A percentile compares a stretch with the other conserved stretches of the same genome.
These are phyloP conservation scores for Pogonocichla stellata DNA, from an alignment of 2,113 vertebrate genomes.

Conservation along the genomic window DNA sequence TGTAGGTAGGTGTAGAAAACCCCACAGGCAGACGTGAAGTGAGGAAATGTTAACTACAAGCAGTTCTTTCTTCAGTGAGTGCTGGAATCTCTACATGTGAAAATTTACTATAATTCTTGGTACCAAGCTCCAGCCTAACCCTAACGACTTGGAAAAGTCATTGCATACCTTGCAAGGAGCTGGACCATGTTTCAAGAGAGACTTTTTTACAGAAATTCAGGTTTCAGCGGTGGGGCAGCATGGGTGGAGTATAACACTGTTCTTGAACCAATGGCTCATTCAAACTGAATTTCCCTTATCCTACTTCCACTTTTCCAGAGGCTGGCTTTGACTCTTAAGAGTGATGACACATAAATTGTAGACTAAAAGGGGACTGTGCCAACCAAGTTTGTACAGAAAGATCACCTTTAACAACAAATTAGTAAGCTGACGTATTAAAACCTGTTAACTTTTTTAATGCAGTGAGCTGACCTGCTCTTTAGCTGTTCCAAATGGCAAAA, in stretches of 20 bases:
- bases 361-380: not conserved
- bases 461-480: not conserved
- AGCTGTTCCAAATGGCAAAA: not conserved
- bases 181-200: not conserved
- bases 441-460: not conserved
- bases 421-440: not conserved
- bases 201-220: not conserved
- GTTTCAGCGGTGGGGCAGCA: not conserved
- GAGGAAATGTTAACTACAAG: not conserved
- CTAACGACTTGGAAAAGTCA: not conserved
- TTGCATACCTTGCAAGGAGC: not conserved
- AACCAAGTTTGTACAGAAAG: not conserved
- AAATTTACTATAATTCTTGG: not conserved
- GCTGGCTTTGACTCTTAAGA: not conserved
- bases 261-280: not conserved
- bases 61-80: not conserved
- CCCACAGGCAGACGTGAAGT: not conserved
- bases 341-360: not conserved
- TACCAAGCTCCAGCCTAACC: not conserved
- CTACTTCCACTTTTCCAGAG: not conserved
- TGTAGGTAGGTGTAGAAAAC: not conserved
- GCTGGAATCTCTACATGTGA: not conserved
- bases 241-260: not conserved
- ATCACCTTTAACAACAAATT: not conserved
- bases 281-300: not conserved